Percentiles rank a stretch among this genome's conserved stretches.
phyloP scores from a whole-genome alignment of 2,888 invertebrate genomes.

The Nesidiocoris tenuis region DNA sequence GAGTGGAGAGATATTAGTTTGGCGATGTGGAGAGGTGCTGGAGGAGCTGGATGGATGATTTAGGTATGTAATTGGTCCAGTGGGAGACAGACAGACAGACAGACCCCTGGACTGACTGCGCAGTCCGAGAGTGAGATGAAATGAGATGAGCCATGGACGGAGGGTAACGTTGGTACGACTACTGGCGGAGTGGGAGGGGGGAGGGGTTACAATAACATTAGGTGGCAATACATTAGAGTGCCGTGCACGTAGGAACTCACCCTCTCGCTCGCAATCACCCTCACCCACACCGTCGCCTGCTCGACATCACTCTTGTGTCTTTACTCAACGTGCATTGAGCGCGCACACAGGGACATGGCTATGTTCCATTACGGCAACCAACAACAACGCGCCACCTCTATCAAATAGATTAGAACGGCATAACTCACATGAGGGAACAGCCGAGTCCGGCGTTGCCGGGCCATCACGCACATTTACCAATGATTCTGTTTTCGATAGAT shows the following conservation, averaged over 20 bases:
- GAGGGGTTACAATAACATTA: slow-evolving; percentile 48
- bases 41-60: slow-evolving; percentile 43
- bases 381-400: slow-evolving; percentile 34
- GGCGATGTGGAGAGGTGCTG: slow-evolving; percentile 39
- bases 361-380: neutral
- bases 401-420: slow-evolving; percentile 49
- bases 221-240: slow-evolving; percentile 48
- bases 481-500: neutral
- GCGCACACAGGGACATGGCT: neutral
- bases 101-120: neutral
- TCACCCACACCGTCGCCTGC: neutral
- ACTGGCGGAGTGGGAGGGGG: slow-evolving; percentile 6
- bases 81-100: slow-evolving; percentile 37
- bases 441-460: neutral
- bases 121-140: slow-evolving; percentile 29
- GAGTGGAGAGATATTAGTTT: slow-evolving; percentile 18
- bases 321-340: neutral
- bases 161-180: neutral
- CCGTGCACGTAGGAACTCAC: slow-evolving; percentile 43
- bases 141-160: neutral
- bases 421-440: slow-evolving; percentile 38
- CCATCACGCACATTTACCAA: neutral
- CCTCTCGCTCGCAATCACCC: neutral
- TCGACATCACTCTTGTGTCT: neutral
- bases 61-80: slow-evolving; percentile 46